These are phyloP conservation scores for Macrocentrus cingulum DNA, from an alignment of 1,140 invertebrate genomes.

Conservation along the genomic window DNA sequence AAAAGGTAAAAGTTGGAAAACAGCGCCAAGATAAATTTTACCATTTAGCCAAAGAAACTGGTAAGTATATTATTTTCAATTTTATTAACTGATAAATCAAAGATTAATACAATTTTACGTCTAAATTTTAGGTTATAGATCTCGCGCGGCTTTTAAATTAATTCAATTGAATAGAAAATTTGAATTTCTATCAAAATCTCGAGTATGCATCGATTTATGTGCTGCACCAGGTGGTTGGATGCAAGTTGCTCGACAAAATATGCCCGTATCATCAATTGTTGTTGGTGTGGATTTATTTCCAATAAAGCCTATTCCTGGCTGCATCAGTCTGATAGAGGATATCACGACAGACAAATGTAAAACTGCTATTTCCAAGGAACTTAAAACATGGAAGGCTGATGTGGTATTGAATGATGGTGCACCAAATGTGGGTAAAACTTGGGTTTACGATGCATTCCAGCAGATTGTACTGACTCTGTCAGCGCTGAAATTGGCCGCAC, in stretches of 20 bases:
- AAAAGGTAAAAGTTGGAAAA: constrained; percentile 97
- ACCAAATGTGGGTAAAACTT: constrained; percentile 97
- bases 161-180: constrained; percentile 98
- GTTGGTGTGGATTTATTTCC: constrained; percentile 96
- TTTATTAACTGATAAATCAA: not conserved
- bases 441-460: constrained; percentile 96
- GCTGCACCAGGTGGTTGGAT: constrained; percentile 99
- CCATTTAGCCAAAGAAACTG: constrained; percentile 97
- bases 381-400: constrained; percentile 96
- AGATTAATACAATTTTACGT: no score
- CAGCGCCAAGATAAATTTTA: constrained; percentile 98
- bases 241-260: constrained; percentile 98
- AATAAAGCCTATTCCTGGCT: constrained; percentile 90
- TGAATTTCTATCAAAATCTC: constrained; percentile 93
- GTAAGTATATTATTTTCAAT: constrained; percentile 57
- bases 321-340: constrained; percentile 87
- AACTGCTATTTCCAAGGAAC: constrained; percentile 76
- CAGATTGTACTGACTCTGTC: constrained; percentile 89
- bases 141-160: constrained; percentile 97
- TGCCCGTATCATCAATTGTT: constrained; percentile 95
- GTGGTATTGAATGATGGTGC: constrained; percentile 96
- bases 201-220: constrained; percentile 97
- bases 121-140: constrained; percentile 89
- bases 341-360: constrained; percentile 94
- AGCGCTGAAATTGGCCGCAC: constrained; percentile 89